Evolutionary conservation across 2,113 vertebrate species (phyloP).

Genomic region (Aphyosemion australe): DNA sequence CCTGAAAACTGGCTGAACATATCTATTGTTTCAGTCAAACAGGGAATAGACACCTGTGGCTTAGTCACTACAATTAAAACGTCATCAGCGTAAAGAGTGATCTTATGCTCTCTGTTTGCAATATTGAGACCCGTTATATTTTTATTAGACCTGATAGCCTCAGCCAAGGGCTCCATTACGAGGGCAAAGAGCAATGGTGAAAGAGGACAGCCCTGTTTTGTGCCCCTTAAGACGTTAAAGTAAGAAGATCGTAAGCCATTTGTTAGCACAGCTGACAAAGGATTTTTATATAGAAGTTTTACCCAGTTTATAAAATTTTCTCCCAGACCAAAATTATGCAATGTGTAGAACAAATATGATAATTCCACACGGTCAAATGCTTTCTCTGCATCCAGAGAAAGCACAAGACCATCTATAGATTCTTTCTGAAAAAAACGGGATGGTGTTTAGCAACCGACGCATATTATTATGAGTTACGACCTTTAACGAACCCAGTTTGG

Average conservation of each 20-base stretch:
- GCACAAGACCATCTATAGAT: neutral
- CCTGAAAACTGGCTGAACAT: neutral
- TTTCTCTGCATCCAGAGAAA: slow-evolving; percentile 1
- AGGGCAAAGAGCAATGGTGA: neutral
- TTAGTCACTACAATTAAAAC: neutral
- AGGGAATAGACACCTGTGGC: neutral
- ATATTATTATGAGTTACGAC: neutral
- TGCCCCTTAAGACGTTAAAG: neutral
- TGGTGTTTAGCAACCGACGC: neutral
- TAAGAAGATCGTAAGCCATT: neutral
- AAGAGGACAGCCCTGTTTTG: neutral
- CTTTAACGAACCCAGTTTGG: slow-evolving; percentile 3
- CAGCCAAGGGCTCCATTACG: neutral
- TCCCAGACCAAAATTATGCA: neutral
- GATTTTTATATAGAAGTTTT: neutral
- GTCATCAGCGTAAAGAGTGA: neutral
- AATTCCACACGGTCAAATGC: neutral
- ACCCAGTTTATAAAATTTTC: neutral
- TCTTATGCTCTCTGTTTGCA: neutral
- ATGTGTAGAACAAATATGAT: neutral
- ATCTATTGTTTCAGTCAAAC: neutral
- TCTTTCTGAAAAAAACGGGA: neutral
- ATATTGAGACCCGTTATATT: neutral
- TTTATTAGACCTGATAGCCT: neutral
- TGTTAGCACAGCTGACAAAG: neutral